These are phyloP conservation scores for Heliconius hermathena DNA, from an alignment of 1,140 invertebrate species.

Conservation along the genomic window DNA sequence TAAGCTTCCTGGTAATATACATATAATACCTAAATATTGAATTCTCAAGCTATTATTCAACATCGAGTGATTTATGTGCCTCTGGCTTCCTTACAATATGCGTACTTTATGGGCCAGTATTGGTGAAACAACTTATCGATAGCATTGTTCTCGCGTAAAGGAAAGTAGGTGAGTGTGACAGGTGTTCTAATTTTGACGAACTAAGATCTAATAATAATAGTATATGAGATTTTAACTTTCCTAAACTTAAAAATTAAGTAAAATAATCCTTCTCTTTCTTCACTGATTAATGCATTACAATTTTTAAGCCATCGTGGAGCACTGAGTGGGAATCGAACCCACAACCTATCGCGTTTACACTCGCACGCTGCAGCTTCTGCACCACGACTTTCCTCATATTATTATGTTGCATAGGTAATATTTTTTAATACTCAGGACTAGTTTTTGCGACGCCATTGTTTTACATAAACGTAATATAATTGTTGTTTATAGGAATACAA, in stretches of 20 bases:
- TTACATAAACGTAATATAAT: conserved; percentile 1
- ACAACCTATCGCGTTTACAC: too few relatives aligned
- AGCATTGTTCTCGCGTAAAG: conserved; percentile 17
- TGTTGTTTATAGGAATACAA: not conserved
- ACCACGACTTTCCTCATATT: too few relatives aligned
- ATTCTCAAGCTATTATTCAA: conserved; percentile 9
- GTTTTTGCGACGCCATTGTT: not conserved
- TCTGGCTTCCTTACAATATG: conserved; percentile 12
- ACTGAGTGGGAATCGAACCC: too few relatives aligned
- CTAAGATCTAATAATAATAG: not conserved
- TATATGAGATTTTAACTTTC: not conserved
- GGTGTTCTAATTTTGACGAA: not conserved
- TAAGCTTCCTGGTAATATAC: conserved; percentile 5
- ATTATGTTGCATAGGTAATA: not conserved
- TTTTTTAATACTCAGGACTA: not conserved
- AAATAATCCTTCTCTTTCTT: too few relatives aligned
- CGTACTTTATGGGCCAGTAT: conserved; percentile 14
- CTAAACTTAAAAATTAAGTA: not conserved
- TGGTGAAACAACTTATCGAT: conserved; percentile 20
- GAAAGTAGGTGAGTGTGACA: conserved; percentile 22
- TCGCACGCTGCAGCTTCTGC: too few relatives aligned
- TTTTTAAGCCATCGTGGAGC: too few relatives aligned
- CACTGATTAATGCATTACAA: too few relatives aligned
- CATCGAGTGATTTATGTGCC: conserved; percentile 2
- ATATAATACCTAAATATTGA: conserved; percentile 7